These are phyloP conservation scores for Pangasianodon gigas DNA, from an alignment of 2,113 vertebrate genomes.

Conservation along the genomic window DNA sequence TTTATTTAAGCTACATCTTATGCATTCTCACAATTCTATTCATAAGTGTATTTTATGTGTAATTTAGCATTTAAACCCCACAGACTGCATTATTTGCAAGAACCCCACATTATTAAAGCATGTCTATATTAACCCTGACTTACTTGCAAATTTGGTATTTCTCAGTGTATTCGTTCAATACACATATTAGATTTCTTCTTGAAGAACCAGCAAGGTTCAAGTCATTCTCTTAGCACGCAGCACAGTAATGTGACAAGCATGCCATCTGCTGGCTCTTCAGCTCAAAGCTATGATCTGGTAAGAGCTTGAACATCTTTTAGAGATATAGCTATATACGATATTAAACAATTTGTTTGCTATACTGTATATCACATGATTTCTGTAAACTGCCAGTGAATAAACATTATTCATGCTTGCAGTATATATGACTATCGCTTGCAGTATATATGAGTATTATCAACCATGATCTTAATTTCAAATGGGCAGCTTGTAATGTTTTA, in stretches of 20 bases:
- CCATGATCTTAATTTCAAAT: neutral
- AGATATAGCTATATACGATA: neutral
- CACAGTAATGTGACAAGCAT: constrained; percentile 25
- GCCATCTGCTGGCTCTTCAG: constrained; percentile 45
- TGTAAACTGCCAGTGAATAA: neutral
- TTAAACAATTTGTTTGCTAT: neutral
- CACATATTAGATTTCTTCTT: neutral
- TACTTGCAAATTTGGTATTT: neutral
- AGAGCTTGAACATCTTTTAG: neutral
- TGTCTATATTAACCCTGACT: neutral
- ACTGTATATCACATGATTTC: neutral
- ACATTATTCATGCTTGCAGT: neutral
- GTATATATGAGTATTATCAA: neutral
- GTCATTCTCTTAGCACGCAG: neutral
- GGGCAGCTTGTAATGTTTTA: neutral
- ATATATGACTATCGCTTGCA: neutral
- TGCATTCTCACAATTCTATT: neutral
- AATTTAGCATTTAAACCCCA: neutral
- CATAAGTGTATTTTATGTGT: neutral
- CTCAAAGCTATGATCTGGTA: neutral
- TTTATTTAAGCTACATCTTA: neutral
- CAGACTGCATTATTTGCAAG: neutral
- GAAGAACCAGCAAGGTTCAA: neutral
- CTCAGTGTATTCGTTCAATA: neutral
- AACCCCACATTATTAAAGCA: neutral